Conservation (phyloP, 2,113 vertebrate species). For the Myiopsitta monachus region DNA sequence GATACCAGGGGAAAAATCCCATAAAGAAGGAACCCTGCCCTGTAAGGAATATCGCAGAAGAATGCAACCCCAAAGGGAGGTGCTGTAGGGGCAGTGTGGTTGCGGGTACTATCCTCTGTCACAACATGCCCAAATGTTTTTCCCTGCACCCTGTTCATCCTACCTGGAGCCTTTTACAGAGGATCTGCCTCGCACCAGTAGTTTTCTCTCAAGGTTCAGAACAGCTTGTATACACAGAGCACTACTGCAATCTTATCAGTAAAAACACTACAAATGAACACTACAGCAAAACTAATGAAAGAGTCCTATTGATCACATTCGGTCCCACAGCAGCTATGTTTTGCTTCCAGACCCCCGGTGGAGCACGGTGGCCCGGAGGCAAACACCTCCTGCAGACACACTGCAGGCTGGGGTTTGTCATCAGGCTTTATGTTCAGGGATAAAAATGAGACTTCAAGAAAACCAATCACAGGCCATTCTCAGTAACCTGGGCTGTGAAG, state of each 20-base stretch:
- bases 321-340: background rate
- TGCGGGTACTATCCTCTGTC: background rate
- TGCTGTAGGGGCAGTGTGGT: background rate
- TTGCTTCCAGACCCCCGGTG: background rate
- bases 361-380: background rate
- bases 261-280: background rate
- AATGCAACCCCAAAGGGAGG: background rate
- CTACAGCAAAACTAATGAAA: background rate
- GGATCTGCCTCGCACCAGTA: accelerated
- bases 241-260: background rate
- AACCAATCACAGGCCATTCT: background rate
- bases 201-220: background rate
- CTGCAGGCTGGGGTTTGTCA: background rate
- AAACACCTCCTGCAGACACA: background rate
- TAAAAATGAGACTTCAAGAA: background rate
- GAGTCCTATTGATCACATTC: background rate
- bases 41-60: background rate
- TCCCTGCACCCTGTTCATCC: background rate
- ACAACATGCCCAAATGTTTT: background rate
- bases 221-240: background rate
- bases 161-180: background rate
- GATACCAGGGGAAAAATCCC: background rate
- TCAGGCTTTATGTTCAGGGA: background rate
- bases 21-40: background rate
- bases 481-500: background rate